phyloP scores from a whole-genome alignment of 2,888 invertebrate species.

The Xanthia icteritia region DNA sequence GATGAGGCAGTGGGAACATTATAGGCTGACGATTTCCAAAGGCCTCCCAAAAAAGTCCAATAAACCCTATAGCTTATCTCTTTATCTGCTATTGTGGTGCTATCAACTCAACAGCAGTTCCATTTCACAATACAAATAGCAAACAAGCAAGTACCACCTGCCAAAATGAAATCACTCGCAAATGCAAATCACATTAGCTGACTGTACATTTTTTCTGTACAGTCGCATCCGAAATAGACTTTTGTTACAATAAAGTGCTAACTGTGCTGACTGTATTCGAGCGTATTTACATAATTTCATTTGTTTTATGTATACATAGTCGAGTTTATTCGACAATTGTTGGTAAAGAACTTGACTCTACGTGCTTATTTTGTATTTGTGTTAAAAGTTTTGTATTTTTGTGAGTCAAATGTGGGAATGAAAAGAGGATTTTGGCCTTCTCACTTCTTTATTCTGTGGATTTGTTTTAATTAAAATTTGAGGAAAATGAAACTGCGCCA shows the following conservation, averaged over 20 bases:
- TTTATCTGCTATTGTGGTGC: background rate
- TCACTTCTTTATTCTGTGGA: background rate
- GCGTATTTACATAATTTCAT: conserved; percentile 58
- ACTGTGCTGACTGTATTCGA: conserved; percentile 26
- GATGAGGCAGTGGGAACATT: background rate
- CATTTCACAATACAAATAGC: conserved; percentile 10
- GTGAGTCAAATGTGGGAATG: background rate
- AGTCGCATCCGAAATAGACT: conserved; percentile 42
- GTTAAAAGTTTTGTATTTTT: conserved; percentile 4
- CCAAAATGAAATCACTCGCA: conserved; percentile 46
- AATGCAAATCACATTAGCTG: conserved; percentile 50
- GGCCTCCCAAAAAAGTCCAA: background rate
- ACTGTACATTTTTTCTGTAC: conserved; percentile 31
- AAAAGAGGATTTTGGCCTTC: background rate
- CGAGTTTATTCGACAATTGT: conserved; percentile 22
- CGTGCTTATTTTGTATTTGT: conserved; percentile 24
- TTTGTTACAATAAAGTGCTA: conserved; percentile 40
- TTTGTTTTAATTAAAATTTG: background rate
- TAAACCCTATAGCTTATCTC: background rate
- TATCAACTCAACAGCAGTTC: background rate
- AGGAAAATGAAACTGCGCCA: background rate
- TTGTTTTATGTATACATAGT: conserved; percentile 21
- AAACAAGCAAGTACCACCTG: background rate
- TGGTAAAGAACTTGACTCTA: conserved; percentile 3
- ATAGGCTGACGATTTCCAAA: background rate